Evolutionary conservation across 2,113 vertebrate genomes (phyloP).

Genomic region (Passer montanus): DNA sequence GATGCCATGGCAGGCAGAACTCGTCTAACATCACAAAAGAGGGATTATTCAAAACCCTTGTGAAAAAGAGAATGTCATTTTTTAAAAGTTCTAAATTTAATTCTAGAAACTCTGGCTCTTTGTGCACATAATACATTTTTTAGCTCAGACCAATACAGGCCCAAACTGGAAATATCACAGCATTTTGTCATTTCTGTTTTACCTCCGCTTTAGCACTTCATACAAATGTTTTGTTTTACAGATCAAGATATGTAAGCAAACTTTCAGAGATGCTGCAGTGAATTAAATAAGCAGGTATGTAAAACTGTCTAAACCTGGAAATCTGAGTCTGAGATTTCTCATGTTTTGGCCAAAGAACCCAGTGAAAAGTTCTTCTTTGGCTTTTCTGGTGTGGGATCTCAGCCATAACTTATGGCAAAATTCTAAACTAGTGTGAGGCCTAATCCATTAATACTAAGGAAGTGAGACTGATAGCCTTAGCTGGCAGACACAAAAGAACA

Average conservation of each 20-base stretch:
- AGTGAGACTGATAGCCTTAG: neutral
- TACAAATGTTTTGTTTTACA: neutral
- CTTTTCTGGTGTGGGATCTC: neutral
- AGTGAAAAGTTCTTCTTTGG: neutral
- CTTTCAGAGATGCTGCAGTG: neutral
- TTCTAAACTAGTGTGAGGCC: neutral
- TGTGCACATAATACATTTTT: neutral
- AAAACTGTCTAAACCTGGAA: neutral
- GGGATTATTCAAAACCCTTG: constrained; percentile 23
- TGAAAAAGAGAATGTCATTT: neutral
- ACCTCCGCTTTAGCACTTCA: neutral
- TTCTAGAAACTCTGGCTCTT: neutral
- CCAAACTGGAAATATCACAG: neutral
- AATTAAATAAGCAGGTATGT: neutral
- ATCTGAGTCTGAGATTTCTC: neutral
- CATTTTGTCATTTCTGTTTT: neutral
- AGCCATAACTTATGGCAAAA: neutral
- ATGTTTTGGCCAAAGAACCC: neutral
- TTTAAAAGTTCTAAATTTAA: neutral
- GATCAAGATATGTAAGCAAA: neutral
- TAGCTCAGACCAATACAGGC: neutral
- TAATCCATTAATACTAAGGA: neutral
- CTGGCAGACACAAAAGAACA: neutral
- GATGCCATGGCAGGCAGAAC: constrained; percentile 55
- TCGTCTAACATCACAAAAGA: constrained; percentile 40